phyloP scores from a whole-genome alignment of 2,113 vertebrate species.

The Colossoma macropomum region DNA sequence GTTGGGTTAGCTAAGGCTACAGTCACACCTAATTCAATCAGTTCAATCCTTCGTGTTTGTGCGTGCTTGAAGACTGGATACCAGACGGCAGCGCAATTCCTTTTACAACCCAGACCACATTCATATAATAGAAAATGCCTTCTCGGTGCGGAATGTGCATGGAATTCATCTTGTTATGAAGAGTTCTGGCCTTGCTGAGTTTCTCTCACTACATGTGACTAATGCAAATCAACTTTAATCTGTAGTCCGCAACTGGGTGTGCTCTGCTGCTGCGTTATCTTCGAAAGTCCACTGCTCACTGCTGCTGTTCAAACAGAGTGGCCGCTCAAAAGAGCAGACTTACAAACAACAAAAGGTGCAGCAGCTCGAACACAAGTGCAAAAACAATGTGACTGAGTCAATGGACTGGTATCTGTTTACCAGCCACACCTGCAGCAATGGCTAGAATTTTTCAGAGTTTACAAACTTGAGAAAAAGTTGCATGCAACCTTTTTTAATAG shows the following conservation, averaged over 20 bases:
- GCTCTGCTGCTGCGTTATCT: neutral
- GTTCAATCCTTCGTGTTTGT: neutral
- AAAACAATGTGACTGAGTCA: neutral
- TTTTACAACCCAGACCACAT: neutral
- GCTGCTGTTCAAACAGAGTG: constrained; percentile 1
- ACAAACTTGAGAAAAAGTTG: neutral
- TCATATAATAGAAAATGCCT: neutral
- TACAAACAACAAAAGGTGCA: neutral
- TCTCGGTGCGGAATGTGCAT: neutral
- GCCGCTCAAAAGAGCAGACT: neutral
- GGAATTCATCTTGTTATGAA: neutral
- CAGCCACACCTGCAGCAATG: neutral
- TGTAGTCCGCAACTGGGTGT: neutral
- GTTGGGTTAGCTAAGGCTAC: neutral
- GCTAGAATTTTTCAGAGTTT: neutral
- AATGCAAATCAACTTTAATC: constrained; percentile 1
- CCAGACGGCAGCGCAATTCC: too few species aligned
- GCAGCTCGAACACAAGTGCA: neutral
- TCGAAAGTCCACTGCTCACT: neutral
- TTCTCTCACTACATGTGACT: neutral
- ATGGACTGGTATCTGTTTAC: neutral
- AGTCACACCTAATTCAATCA: neutral
- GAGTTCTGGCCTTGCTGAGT: neutral
- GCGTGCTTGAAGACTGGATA: neutral
- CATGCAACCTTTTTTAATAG: neutral